Evolutionary conservation across 2,113 vertebrate genomes (phyloP).

Genomic region (Puntigrus tetrazona): DNA sequence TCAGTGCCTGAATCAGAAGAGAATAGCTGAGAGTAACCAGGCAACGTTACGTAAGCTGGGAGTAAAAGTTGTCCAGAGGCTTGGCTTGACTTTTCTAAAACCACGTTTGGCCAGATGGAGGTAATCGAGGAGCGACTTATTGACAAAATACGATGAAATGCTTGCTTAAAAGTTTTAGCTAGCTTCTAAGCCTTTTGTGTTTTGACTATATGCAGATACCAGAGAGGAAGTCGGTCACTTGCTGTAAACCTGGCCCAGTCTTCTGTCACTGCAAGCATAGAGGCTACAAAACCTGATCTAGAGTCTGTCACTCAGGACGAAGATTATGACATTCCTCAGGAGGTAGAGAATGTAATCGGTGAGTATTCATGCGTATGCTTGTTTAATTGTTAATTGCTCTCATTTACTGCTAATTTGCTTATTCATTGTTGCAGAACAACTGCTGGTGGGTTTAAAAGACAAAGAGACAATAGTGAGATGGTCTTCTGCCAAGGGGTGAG

Average conservation of each 20-base stretch:
- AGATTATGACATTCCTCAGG: constrained; percentile 89
- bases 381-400: background rate
- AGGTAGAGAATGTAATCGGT: constrained; percentile 93
- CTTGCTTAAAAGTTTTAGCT: background rate
- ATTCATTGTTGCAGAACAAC: constrained; percentile 80
- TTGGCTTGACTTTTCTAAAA: constrained; percentile 90
- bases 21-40: constrained; percentile 82
- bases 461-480: constrained; percentile 94
- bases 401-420: background rate
- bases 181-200: background rate
- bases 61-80: constrained; percentile 90
- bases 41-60: constrained; percentile 86
- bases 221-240: constrained; percentile 88
- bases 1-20: constrained; percentile 80
- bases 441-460: constrained; percentile 92
- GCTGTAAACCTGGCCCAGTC: constrained; percentile 80
- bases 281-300: constrained; percentile 53
- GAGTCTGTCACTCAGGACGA: constrained; percentile 74
- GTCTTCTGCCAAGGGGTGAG: constrained; percentile 97
- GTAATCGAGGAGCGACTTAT: constrained; percentile 59
- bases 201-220: constrained; percentile 81
- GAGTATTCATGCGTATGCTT: constrained; percentile 45
- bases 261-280: constrained; percentile 23
- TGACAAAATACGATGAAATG: background rate
- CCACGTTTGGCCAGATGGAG: constrained; percentile 91